These are phyloP conservation scores for Willisornis vidua DNA, from an alignment of 2,113 vertebrate species.

Conservation along the genomic window DNA sequence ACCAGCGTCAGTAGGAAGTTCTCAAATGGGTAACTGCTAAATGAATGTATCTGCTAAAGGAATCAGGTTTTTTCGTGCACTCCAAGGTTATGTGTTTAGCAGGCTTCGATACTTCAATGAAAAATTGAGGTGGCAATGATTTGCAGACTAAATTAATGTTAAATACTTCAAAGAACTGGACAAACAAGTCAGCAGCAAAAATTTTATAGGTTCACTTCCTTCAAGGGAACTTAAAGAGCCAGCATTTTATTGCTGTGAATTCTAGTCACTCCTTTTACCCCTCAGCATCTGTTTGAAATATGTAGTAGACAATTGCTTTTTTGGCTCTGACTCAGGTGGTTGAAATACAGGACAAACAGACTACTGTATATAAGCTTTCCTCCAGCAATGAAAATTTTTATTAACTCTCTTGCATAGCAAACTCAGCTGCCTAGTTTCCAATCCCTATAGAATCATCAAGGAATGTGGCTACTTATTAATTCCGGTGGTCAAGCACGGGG, in stretches of 20 bases:
- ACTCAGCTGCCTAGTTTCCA: conserved; percentile 47
- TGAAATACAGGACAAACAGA: conserved; percentile 86
- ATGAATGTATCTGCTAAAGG: conserved; percentile 51
- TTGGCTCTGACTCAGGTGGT: conserved; percentile 84
- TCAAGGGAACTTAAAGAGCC: conserved; percentile 74
- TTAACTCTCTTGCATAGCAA: conserved; percentile 74
- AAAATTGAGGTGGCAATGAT: conserved; percentile 74
- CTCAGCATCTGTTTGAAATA: conserved; percentile 93
- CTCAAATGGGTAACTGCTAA: conserved; percentile 28
- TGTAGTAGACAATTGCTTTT: conserved; percentile 82
- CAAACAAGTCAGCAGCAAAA: conserved; percentile 78
- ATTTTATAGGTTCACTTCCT: conserved; percentile 79
- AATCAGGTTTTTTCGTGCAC: neutral
- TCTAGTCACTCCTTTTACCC: conserved; percentile 77
- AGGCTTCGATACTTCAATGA: conserved; percentile 68
- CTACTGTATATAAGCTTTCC: conserved; percentile 82
- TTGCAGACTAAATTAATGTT: conserved; percentile 76
- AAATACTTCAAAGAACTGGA: conserved; percentile 79
- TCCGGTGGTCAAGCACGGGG: conserved; percentile 61
- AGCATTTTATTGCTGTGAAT: conserved; percentile 81
- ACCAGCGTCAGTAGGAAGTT: neutral
- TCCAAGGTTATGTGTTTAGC: conserved; percentile 59
- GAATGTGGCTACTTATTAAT: conserved; percentile 72
- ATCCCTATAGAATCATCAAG: conserved; percentile 64
- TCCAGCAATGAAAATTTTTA: conserved; percentile 75